A percentile compares a stretch with the other conserved stretches of the same genome.
Conservation (phyloP, 2,888 invertebrate genomes). For the Drosophila prostipennis region DNA sequence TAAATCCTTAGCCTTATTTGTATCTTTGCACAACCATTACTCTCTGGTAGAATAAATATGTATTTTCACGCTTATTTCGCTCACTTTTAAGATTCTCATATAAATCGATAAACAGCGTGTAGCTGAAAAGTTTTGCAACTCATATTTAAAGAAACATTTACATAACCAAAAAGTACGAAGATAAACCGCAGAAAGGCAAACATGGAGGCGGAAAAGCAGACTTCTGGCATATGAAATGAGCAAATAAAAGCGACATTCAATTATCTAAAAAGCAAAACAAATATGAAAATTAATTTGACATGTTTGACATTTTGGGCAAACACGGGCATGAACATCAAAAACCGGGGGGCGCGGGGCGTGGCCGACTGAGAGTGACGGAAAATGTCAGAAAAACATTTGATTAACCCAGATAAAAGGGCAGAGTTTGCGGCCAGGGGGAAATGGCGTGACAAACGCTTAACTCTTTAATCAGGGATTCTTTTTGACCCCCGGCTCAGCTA, state of each 20-base stretch:
- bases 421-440: slow-evolving; percentile 3
- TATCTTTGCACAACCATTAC: no score
- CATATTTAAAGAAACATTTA: slow-evolving; percentile 10
- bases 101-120: not conserved
- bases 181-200: slow-evolving; percentile 16
- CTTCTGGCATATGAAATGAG: slow-evolving; percentile 47
- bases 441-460: slow-evolving; percentile 71
- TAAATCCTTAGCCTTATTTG: no score
- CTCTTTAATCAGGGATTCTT: slow-evolving; percentile 72
- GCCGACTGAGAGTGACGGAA: slow-evolving; percentile 33
- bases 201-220: not conserved
- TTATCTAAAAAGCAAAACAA: slow-evolving; percentile 70
- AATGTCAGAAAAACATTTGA: slow-evolving; percentile 56
- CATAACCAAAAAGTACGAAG: slow-evolving; percentile 5
- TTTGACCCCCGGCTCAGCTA: slow-evolving; percentile 20
- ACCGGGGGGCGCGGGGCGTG: slow-evolving; percentile 4
- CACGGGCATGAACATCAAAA: slow-evolving; percentile 42
- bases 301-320: slow-evolving; percentile 73
- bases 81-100: not conserved
- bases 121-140: not conserved
- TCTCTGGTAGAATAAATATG: no score
- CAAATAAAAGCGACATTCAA: slow-evolving; percentile 61
- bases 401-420: slow-evolving; percentile 37
- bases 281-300: slow-evolving; percentile 73
- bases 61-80: not conserved